These are phyloP conservation scores for Muschampia staudingeri DNA, from an alignment of 2,888 invertebrate genomes.

Conservation along the genomic window DNA sequence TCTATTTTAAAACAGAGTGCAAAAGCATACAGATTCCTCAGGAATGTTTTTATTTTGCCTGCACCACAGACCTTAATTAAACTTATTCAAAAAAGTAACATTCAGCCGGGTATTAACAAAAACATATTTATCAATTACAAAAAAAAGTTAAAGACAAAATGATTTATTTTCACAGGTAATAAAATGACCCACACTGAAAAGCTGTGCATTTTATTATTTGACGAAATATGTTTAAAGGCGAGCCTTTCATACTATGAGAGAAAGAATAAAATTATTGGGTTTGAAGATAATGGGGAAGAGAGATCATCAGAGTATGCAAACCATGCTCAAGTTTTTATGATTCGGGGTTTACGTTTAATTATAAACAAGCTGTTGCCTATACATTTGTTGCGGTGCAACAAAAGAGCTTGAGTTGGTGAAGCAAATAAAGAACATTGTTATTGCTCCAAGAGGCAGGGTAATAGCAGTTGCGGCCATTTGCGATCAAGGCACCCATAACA, in stretches of 20 bases:
- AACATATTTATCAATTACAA: background rate
- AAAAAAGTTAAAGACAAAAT: too few relatives aligned
- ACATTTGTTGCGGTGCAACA: background rate
- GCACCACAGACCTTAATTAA: background rate
- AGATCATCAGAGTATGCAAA: background rate
- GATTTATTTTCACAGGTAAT: too few relatives aligned
- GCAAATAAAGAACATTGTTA: background rate
- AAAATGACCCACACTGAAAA: background rate
- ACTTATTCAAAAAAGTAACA: background rate
- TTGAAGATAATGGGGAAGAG: background rate
- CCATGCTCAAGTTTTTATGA: constrained; percentile 2
- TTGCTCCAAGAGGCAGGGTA: background rate
- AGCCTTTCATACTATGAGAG: background rate
- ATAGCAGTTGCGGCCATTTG: background rate
- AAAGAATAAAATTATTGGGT: background rate
- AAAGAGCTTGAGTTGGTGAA: background rate
- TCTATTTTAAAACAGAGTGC: too few relatives aligned
- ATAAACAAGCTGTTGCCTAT: background rate
- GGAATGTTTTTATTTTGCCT: background rate
- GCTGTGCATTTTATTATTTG: background rate
- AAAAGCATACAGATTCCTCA: too few relatives aligned
- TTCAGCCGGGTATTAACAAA: background rate
- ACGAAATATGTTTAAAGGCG: background rate
- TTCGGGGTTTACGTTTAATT: background rate
- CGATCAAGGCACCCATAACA: background rate